phyloP scores from a whole-genome alignment of 2,888 invertebrate genomes.

The Meloe dianella region DNA sequence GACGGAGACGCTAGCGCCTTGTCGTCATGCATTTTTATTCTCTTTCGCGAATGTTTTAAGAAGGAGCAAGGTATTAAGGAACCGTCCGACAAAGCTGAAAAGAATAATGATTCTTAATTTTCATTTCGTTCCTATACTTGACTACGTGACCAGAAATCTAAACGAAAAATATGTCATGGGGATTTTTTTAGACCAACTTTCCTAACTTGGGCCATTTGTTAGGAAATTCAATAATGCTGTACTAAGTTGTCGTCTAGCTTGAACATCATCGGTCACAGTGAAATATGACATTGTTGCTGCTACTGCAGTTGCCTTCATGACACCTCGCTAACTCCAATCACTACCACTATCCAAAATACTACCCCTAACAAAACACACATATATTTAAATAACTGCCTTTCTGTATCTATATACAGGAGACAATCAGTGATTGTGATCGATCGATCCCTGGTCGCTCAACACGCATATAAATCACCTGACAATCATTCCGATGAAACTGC shows the following conservation, averaged over 20 bases:
- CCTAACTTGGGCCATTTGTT: constrained; percentile 59
- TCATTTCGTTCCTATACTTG: constrained; percentile 61
- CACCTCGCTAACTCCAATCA: constrained; percentile 8
- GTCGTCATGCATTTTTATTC: constrained; percentile 60
- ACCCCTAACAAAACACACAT: constrained; percentile 10
- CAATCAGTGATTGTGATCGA: constrained; percentile 51
- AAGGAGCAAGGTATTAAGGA: constrained; percentile 58
- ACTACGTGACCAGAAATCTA: constrained; percentile 58
- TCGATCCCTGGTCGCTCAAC: constrained; percentile 44
- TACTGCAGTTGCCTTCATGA: constrained; percentile 27
- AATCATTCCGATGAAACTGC: constrained; percentile 50
- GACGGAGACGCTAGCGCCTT: constrained; percentile 53
- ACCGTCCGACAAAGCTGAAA: constrained; percentile 60
- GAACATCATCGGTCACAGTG: constrained; percentile 59
- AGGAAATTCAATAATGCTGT: constrained; percentile 60
- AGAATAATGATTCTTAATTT: constrained; percentile 63
- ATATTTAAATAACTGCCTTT: too few species aligned
- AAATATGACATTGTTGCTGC: constrained; percentile 54
- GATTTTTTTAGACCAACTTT: constrained; percentile 56
- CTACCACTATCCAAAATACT: too few species aligned
- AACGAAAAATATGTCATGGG: constrained; percentile 57
- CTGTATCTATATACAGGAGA: constrained; percentile 24
- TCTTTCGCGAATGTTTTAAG: constrained; percentile 56
- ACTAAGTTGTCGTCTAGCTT: constrained; percentile 58
- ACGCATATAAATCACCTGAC: constrained; percentile 50